A percentile compares a stretch with the other conserved stretches of the same genome.
Evolutionary conservation across 2,797 vertebrate species (phyloP).

Genomic region (Phrynocephalus guinanensis): DNA sequence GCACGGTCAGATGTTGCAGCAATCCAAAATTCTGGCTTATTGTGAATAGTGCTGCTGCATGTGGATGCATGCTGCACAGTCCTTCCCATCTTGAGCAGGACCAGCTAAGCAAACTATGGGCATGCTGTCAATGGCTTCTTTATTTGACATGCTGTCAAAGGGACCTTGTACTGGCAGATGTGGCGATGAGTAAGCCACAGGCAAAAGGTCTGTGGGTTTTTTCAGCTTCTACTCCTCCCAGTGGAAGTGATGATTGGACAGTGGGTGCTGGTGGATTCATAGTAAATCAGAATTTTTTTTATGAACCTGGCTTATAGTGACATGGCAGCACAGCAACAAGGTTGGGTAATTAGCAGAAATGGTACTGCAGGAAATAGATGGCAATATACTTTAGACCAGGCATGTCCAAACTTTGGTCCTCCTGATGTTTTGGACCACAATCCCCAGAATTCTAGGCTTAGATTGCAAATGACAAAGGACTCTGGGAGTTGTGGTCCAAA

Average conservation of each 20-base stretch:
- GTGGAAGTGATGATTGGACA: not conserved
- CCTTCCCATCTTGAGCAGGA: not conserved
- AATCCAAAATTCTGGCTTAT: not conserved
- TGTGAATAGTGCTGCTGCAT: not conserved
- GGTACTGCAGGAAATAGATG: accelerated
- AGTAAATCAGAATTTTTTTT: not conserved
- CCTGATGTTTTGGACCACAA: too few species aligned
- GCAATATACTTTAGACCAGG: too few species aligned
- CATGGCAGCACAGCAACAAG: not conserved
- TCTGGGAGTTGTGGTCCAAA: too few species aligned
- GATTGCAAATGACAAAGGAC: too few species aligned
- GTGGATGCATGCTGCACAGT: not conserved
- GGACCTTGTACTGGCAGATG: not conserved
- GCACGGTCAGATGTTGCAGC: not conserved
- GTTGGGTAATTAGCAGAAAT: not conserved
- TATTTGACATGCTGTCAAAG: not conserved
- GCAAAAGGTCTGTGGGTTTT: not conserved
- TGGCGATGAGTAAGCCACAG: not conserved
- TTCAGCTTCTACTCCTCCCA: not conserved
- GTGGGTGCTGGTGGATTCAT: not conserved
- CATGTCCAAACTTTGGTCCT: too few species aligned
- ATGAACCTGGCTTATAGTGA: not conserved
- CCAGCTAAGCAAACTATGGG: not conserved
- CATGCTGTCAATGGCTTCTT: not conserved
- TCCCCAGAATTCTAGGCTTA: too few species aligned